phyloP scores from a whole-genome alignment of 2,797 vertebrate species.

The Philypnodon macrostomus region DNA sequence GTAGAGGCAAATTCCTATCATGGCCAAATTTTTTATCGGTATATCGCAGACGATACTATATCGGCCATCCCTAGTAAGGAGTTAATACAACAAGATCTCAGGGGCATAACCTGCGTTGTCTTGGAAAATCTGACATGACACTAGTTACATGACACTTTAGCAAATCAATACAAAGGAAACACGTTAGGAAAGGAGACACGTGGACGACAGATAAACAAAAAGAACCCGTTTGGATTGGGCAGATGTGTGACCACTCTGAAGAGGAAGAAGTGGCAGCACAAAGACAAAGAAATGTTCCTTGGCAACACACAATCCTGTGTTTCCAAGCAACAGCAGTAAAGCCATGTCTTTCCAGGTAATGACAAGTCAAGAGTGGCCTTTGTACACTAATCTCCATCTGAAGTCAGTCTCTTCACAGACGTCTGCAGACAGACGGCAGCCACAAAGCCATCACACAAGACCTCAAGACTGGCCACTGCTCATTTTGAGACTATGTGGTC shows the following conservation, averaged over 20 bases:
- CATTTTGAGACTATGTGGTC: slow-evolving; percentile 12
- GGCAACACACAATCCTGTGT: slow-evolving; percentile 53
- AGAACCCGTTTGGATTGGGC: slow-evolving; percentile 25
- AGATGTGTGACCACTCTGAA: slow-evolving; percentile 26
- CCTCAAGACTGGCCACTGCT: slow-evolving; percentile 25
- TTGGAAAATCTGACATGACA: slow-evolving; percentile 30
- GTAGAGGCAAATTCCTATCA: too few relatives aligned
- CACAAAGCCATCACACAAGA: slow-evolving; percentile 36
- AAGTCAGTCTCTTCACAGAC: slow-evolving; percentile 38
- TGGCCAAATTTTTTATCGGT: too few relatives aligned
- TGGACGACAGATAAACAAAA: slow-evolving; percentile 19
- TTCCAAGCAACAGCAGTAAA: slow-evolving; percentile 59
- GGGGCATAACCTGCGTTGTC: slow-evolving; percentile 42
- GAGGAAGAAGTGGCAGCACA: slow-evolving; percentile 32
- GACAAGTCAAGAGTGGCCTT: slow-evolving; percentile 59
- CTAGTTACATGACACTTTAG: slow-evolving; percentile 40
- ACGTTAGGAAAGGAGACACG: slow-evolving; percentile 5
- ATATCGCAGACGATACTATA: too few relatives aligned
- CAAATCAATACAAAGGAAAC: slow-evolving; percentile 47
- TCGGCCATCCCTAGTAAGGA: too few relatives aligned
- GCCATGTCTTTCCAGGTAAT: slow-evolving; percentile 59
- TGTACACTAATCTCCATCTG: slow-evolving; percentile 54
- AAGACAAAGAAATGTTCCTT: slow-evolving; percentile 51
- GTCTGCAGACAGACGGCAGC: slow-evolving; percentile 10
- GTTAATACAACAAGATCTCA: slow-evolving; percentile 26